Base-by-base conservation (phyloP, 1,140 invertebrate genomes). In the Melitaea cinxia region DNA sequence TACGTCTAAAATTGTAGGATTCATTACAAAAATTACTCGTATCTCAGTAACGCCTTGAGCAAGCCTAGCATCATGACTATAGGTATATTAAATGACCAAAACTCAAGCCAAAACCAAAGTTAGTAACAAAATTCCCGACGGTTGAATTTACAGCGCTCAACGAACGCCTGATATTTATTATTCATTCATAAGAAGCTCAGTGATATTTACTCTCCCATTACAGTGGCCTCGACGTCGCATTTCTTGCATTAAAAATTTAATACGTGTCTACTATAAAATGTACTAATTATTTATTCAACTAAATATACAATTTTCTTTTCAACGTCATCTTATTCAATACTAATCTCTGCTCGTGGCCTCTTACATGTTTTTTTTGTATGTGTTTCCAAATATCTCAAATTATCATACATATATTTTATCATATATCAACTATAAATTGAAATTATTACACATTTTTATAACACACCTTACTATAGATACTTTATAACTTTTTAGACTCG, bases 141-240 rank as follows among this genome's bases (percentile, higher is more conserved):
- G 65, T 65, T 74, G 61, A 70, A 72, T 78, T 77, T 72, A 68
- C 69, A 71, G 42, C 65, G 65, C 72, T 75, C 69, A 71, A 62
- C 59, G 65, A 58, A 61, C 67, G 72, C 50, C 65, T 66, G 65
- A 62, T 80, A 82, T 82, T 79, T 83, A 83, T 87, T 81, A 87
- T 85, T 82, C 80, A 87, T 80, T 75, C 77, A 75, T 77, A 82
- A 83, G 77, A 75, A 83, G 77, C 80, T 72, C 77, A 72, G 68
- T 73, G 78, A 82, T 87, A 83, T 87, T 85, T 85, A 85, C 78
- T 79, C 73, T 77, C 70, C 77, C 77, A 85, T 80, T 82, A 82
- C 77, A 77, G 75, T 65, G 75, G 75, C 68, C 71, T 75, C 67
- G 54, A 61, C 78, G 75, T 81, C 74, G 75, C 77, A 73, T 78